Conservation (phyloP, 2,888 invertebrate genomes). For the Polia nebulosa region DNA sequence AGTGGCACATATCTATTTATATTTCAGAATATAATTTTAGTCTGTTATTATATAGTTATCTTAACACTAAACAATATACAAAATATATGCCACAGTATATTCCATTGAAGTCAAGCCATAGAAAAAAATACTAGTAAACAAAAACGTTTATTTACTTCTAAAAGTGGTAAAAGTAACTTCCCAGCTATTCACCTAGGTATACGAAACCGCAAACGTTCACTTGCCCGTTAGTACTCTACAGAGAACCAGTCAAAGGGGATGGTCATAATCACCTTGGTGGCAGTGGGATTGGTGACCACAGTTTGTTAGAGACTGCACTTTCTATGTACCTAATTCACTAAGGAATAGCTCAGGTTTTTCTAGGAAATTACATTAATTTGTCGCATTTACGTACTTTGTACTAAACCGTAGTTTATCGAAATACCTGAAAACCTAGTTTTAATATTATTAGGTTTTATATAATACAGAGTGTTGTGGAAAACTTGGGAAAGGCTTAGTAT, state of each 20-base stretch:
- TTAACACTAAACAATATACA: no score
- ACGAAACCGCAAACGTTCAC: neutral
- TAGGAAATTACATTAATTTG: neutral
- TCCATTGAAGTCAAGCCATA: neutral
- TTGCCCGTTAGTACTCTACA: neutral
- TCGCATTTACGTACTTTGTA: neutral
- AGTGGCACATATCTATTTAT: neutral
- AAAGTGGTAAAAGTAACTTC: neutral
- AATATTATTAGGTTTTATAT: no score
- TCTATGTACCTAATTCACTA: slow-evolving; percentile 1
- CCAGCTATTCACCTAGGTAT: neutral
- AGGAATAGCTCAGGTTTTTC: slow-evolving; percentile 5
- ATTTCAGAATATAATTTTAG: no score
- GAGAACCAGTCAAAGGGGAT: slow-evolving; percentile 16
- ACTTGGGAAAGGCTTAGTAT: neutral
- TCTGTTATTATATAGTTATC: no score
- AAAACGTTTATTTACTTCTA: neutral
- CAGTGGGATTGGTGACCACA: slow-evolving; percentile 23
- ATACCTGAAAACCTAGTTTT: no score
- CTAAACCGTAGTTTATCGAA: neutral
- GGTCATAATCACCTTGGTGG: slow-evolving; percentile 15
- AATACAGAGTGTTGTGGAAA: neutral
- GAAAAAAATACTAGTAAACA: neutral
- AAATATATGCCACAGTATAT: no score
- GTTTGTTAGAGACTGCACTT: slow-evolving; percentile 26